Evolutionary conservation across 2,888 invertebrate genomes (phyloP), one percentile per base, ranked within the genome.

Genomic region (Cephonodes hylas): DNA sequence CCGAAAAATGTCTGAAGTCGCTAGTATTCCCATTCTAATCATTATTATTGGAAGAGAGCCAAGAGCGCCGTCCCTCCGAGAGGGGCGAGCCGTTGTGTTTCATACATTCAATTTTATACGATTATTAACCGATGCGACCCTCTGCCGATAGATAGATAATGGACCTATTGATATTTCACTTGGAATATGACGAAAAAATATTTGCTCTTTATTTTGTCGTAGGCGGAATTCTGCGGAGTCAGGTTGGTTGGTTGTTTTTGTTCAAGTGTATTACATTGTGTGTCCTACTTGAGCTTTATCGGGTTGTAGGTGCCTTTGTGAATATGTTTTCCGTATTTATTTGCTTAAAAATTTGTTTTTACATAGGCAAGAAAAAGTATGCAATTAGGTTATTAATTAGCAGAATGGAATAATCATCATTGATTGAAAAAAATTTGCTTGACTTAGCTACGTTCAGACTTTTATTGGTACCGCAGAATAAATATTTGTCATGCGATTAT

Each of bases 31-130:
- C 8, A 27, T 7, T 3, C 27, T 31, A 31, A 53, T 73, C 66
- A 67, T 72, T 70, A 67, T 66, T 65, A 62, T 74, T 72, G 72
- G 72, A 67, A 46, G 18, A 27, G 13, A 22, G 70, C 72, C 72
- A 72, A 66, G 27, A 58, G 20, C 58, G 61, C 45, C 58, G 44
- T 63, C 62, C 38, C 38, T 38, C 38, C 15, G 25, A 31, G 53
- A 18, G 27, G 7, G 48, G 27, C 27, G 27, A 15, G 15, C 25
- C 60, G 66, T 62, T 65, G 65, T 72, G 65, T 72, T 72, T 69
- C 70, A 67, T 73, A 77, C 77, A 80, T 80, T 78, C 75, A 80
- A 80, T 80, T 73, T 53, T 79, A 77, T 80, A 71, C 73, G 77
- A 77, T 80, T 80, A 79, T 77, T 77, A 77, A 74, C 76, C 72